Evolutionary conservation across 2,888 invertebrate genomes (phyloP), one percentile per base, ranked within the genome.

Genomic region (Dascillus cervinus): DNA sequence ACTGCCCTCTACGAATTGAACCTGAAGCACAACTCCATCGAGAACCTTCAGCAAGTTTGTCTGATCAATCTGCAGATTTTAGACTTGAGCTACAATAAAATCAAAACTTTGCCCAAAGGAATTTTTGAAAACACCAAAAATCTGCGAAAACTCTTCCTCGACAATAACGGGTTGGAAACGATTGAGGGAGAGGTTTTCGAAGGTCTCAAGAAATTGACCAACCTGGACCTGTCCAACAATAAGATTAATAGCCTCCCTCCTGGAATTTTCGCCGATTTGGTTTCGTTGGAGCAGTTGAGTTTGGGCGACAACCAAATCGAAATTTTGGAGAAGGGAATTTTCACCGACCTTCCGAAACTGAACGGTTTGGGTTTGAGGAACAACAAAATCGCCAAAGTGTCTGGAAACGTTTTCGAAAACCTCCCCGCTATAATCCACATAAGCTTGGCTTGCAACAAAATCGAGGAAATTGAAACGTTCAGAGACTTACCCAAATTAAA

Each of bases 401-500:
- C 17, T 17, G 17, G 5, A 6, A 17, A 17, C 17, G 17, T 17
- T 17, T 17, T 17, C 17, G 17, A n/a, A n/a, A n/a, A n/a, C n/a
- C n/a, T n/a, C n/a, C n/a, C n/a, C n/a, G n/a, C n/a, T n/a, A n/a
- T n/a, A n/a, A n/a, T n/a, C n/a, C n/a, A n/a, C n/a, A n/a, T n/a
- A n/a, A n/a, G n/a, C n/a, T n/a, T n/a, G n/a, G n/a, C n/a, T n/a
- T n/a, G n/a, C n/a, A n/a, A n/a, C n/a, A n/a, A n/a, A n/a, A n/a
- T n/a, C n/a, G n/a, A n/a, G n/a, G n/a, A n/a, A n/a, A n/a, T n/a
- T n/a, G n/a, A n/a, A n/a, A 58, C 62, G 6, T 66, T 69, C 37
- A 43, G 41, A 12, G 64, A 61, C 29, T 47, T 63, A 41, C 54
- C 51, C 9, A 45, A 53, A 12, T 47, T 69, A 24, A 55, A 52